phyloP scores from a whole-genome alignment of 2,113 vertebrate species.

The Ramphastos sulfuratus region DNA sequence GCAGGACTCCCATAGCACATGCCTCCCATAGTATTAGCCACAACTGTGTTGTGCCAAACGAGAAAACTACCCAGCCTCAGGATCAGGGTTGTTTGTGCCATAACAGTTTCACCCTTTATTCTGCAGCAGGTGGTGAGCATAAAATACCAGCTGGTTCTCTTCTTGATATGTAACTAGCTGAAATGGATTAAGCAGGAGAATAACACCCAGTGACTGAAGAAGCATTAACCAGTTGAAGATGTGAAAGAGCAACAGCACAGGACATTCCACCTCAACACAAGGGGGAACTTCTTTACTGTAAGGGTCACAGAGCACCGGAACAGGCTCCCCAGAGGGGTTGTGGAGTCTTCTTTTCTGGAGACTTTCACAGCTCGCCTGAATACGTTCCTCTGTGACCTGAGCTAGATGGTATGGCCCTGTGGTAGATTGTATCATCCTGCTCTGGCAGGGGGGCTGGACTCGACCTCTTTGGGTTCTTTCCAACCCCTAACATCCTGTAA shows the following conservation, averaged over 20 bases:
- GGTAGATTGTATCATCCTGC: too few relatives aligned
- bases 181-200: neutral
- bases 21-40: neutral
- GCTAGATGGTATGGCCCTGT: too few relatives aligned
- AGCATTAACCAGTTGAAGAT: neutral
- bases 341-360: too few relatives aligned
- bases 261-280: too few relatives aligned
- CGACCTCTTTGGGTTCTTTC: too few relatives aligned
- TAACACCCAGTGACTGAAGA: neutral
- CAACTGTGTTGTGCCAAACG: neutral
- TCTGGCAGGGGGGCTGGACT: too few relatives aligned
- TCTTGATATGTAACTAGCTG: neutral
- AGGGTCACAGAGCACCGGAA: too few relatives aligned
- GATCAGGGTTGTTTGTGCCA: neutral
- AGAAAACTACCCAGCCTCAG: neutral
- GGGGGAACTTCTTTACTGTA: too few relatives aligned
- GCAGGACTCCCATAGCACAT: neutral
- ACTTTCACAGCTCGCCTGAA: too few relatives aligned
- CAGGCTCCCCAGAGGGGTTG: too few relatives aligned
- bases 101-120: constrained; percentile 15
- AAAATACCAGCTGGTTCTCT: constrained; percentile 25
- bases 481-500: neutral
- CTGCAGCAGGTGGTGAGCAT: neutral
- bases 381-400: too few relatives aligned
- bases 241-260: neutral